phyloP scores from a whole-genome alignment of 2,113 vertebrate species.

The Sciurus niger region DNA sequence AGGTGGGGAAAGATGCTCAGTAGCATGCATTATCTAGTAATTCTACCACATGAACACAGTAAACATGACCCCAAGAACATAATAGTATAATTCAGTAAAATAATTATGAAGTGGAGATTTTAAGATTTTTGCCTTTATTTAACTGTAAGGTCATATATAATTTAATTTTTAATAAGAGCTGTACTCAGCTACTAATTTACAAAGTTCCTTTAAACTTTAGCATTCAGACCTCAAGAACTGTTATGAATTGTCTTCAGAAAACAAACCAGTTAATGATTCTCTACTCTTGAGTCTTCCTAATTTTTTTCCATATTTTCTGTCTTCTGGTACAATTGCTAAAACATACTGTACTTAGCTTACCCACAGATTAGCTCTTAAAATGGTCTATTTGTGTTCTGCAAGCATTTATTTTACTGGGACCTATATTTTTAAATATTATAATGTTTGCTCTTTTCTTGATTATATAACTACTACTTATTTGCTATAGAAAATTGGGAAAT shows the following conservation, averaged over 20 bases:
- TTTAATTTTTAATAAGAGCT: slow-evolving; percentile 13
- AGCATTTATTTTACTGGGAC: background rate
- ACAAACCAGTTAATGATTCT: background rate
- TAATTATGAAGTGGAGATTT: background rate
- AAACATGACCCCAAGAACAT: background rate
- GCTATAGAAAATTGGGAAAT: slow-evolving; percentile 18
- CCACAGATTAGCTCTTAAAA: slow-evolving; percentile 11
- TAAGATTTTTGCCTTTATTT: background rate
- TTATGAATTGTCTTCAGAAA: background rate
- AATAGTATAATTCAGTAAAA: background rate
- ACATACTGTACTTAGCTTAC: background rate
- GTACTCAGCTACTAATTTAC: background rate
- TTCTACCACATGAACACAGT: background rate
- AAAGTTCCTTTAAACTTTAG: background rate
- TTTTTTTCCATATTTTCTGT: background rate
- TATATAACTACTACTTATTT: slow-evolving; percentile 1
- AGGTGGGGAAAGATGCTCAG: background rate
- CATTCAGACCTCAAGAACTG: background rate
- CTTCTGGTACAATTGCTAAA: background rate
- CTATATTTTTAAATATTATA: background rate
- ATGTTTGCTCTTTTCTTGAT: slow-evolving; percentile 11
- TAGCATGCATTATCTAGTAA: background rate
- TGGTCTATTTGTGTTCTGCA: background rate
- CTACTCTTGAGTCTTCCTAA: background rate
- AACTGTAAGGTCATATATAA: background rate